Evolutionary conservation across 2,888 invertebrate genomes (phyloP), one percentile per base, ranked within the genome.

Genomic region (Drosophila multiciliata): DNA sequence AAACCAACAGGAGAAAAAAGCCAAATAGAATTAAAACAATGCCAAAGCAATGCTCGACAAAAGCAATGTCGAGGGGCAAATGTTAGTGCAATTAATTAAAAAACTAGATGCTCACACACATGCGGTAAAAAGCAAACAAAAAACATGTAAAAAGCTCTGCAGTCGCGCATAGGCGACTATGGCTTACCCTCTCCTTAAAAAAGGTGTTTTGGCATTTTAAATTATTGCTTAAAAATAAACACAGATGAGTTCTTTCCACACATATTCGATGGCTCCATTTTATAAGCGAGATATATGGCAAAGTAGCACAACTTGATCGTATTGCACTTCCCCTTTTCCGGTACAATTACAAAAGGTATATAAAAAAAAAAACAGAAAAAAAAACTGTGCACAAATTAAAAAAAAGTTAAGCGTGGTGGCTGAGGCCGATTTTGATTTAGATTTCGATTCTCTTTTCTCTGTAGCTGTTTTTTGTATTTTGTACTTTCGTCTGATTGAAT

Each of bases 61-160:
- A 55, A 66, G 54, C 58, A 58, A 72, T 54, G 72, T 62, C 62
- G 52, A 65, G 62, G 75, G 83, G 54, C 38, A 71, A 59, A 82
- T 82, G 85, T 78, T 87, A 82, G 87, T 80, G 84, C 88, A 85
- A 88, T 85, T 88, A 85, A 85, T 85, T 85, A 85, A 85, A 84
- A 85, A 85, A 49, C 49, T 49, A 49, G 26, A 49, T 49, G 49
- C 49, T 26, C 49, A 29, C 26, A 49, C 49, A 49, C 26, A 49
- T 49, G 49, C 5, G 26, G 26, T 9, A 29, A 29, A 29, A 63
- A 3, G 15, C 23, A 1, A 45, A 45, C 15, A 64, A 65, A 29
- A 20, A 20, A 23, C 17, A 1, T 17, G 3, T 8, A 4, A 2
- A 17, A 48, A 40, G 7, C 15, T n/a, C 5, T 42, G 20, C 11